Conservation (phyloP, 2,888 invertebrate genomes). For the Orthonychiurus folsomi region DNA sequence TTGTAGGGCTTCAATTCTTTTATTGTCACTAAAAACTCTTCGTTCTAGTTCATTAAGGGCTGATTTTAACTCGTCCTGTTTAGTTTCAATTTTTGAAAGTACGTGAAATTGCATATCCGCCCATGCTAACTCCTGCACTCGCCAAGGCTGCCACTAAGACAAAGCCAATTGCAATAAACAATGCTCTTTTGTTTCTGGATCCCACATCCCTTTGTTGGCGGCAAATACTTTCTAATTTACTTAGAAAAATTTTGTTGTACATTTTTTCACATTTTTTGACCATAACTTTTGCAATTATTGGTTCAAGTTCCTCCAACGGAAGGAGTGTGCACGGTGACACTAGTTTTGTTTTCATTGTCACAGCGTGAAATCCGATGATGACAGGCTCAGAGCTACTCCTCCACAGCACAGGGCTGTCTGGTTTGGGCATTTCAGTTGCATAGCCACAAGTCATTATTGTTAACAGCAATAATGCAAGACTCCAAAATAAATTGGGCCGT, state of each 20-base stretch:
- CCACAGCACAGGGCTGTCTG: background rate
- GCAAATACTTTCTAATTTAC: slow-evolving; percentile 3
- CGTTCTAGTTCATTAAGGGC: background rate
- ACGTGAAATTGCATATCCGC: background rate
- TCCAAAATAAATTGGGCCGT: background rate
- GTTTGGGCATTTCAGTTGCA: background rate
- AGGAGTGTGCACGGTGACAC: background rate
- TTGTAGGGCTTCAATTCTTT: background rate
- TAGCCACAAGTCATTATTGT: background rate
- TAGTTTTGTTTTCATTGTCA: background rate
- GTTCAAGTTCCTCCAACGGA: background rate
- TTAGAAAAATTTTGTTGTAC: slow-evolving; percentile 6
- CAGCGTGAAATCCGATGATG: background rate
- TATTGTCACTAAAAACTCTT: background rate
- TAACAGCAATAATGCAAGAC: background rate
- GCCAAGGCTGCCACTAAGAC: background rate
- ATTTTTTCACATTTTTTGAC: background rate
- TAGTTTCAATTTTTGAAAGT: background rate
- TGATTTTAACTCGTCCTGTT: background rate
- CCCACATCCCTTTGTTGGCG: background rate
- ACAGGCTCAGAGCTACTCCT: background rate
- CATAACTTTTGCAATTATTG: background rate
- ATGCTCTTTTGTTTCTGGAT: background rate
- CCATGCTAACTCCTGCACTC: background rate
- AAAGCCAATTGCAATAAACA: background rate